A percentile compares a stretch with the other conserved stretches of the same genome.
Conservation (phyloP, 2,113 vertebrate genomes). For the Poeciliopsis prolifica region DNA sequence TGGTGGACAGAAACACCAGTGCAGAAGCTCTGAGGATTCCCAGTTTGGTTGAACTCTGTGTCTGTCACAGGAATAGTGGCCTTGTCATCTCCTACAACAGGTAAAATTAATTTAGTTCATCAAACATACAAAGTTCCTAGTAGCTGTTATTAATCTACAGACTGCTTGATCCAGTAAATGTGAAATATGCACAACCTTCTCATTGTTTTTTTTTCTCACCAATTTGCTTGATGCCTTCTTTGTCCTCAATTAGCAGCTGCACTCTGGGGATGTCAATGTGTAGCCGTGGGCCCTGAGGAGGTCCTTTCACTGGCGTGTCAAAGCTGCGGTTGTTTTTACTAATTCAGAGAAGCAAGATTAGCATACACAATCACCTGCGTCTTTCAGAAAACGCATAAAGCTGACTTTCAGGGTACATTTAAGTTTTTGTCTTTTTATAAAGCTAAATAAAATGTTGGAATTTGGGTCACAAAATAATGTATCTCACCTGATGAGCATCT, state of each 20-base stretch:
- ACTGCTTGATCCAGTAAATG: background rate
- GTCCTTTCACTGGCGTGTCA: constrained; percentile 98
- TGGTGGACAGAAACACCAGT: constrained; percentile 96
- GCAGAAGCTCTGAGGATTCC: constrained; percentile 98
- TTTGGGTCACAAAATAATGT: background rate
- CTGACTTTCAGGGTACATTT: background rate
- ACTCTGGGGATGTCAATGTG: constrained; percentile 98
- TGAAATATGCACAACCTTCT: constrained; percentile 25
- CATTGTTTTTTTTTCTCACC: constrained; percentile 79
- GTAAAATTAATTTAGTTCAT: background rate
- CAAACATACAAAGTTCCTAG: background rate
- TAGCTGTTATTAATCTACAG: background rate
- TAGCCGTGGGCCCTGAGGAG: constrained; percentile 94
- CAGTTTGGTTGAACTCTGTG: constrained; percentile 95
- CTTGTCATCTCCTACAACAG: constrained; percentile 91
- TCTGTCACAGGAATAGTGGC: constrained; percentile 96
- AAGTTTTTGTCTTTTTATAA: background rate
- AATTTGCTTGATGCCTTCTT: constrained; percentile 98
- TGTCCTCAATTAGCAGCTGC: constrained; percentile 98
- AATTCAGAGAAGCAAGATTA: constrained; percentile 64
- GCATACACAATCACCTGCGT: constrained; percentile 27
- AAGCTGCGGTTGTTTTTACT: constrained; percentile 99
- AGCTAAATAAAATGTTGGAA: too few relatives aligned
- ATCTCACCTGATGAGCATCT: constrained; percentile 96
- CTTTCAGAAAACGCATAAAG: constrained; percentile 20